These are phyloP conservation scores for Cardiocondyla obscurior DNA, from an alignment of 1,140 invertebrate species.

Conservation along the genomic window DNA sequence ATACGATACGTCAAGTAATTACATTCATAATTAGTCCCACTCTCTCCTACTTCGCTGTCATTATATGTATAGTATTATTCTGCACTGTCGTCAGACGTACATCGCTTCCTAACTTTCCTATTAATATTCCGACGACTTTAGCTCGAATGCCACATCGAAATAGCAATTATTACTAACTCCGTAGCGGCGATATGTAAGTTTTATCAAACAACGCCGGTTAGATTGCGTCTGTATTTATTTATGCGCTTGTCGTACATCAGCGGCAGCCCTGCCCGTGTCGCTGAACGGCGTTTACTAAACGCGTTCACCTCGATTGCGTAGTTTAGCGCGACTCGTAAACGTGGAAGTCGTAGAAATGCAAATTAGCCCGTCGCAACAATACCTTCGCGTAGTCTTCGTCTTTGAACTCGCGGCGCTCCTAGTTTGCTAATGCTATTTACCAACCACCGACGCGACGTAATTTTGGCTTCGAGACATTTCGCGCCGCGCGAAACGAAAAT, in stretches of 20 bases:
- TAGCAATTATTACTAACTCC: constrained; percentile 17
- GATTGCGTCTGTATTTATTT: constrained; percentile 44
- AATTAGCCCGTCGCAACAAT: constrained; percentile 29
- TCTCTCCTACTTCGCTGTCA: no score
- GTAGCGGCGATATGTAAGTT: not conserved
- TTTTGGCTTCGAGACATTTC: not conserved
- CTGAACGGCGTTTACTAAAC: not conserved
- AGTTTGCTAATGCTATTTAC: not conserved
- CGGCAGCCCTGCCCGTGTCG: not conserved
- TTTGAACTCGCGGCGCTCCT: not conserved
- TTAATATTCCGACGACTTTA: not conserved
- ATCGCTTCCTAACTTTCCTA: not conserved
- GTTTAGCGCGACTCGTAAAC: not conserved
- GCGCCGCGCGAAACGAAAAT: not conserved
- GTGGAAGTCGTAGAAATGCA: constrained; percentile 15
- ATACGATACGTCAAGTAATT: not conserved
- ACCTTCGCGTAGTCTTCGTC: not conserved
- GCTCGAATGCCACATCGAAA: constrained; percentile 2
- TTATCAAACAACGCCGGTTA: not conserved
- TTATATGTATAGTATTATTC: no score
- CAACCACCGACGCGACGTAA: not conserved
- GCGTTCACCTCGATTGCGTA: constrained; percentile 15
- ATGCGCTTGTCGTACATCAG: constrained; percentile 21
- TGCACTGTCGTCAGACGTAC: not conserved
- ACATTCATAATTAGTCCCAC: not conserved